phyloP scores from a whole-genome alignment of 2,797 vertebrate species.

The Chromobotia macracanthus region DNA sequence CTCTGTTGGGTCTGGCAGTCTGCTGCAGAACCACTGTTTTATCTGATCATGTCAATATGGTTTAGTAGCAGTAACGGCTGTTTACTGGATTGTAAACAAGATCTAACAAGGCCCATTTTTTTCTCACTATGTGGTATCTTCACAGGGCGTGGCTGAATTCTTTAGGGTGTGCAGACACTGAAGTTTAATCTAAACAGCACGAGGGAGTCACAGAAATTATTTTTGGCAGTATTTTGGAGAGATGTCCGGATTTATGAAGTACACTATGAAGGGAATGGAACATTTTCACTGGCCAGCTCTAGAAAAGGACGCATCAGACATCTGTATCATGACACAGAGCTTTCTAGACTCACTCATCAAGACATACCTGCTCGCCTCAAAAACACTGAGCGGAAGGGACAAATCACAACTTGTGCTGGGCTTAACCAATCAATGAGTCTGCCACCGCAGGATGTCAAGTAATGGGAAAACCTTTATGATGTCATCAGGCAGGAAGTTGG shows the following conservation, averaged over 20 bases:
- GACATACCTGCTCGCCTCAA: slow-evolving; percentile 25
- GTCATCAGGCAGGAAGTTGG: slow-evolving; percentile 49
- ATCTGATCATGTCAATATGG: neutral
- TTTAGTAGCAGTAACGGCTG: slow-evolving; percentile 43
- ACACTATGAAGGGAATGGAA: slow-evolving; percentile 37
- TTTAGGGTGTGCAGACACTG: slow-evolving; percentile 49
- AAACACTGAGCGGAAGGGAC: slow-evolving; percentile 2
- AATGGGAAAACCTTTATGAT: slow-evolving; percentile 22
- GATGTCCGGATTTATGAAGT: slow-evolving; percentile 42
- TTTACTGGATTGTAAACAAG: slow-evolving; percentile 49
- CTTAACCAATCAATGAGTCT: slow-evolving; percentile 25
- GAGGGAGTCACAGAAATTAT: slow-evolving; percentile 5
- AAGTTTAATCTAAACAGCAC: slow-evolving; percentile 50
- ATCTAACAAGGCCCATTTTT: slow-evolving; percentile 45
- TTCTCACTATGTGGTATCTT: slow-evolving; percentile 33
- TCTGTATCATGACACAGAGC: neutral
- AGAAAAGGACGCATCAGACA: neutral
- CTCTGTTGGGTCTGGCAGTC: neutral
- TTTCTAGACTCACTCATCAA: slow-evolving; percentile 5
- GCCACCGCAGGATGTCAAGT: slow-evolving; percentile 33
- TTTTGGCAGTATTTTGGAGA: slow-evolving; percentile 9
- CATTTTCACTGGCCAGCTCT: neutral
- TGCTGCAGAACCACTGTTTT: neutral
- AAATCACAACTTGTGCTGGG: neutral
- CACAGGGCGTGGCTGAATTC: slow-evolving; percentile 52